phyloP scores from a whole-genome alignment of 1,140 invertebrate species.

The Homalodisca vitripennis region DNA sequence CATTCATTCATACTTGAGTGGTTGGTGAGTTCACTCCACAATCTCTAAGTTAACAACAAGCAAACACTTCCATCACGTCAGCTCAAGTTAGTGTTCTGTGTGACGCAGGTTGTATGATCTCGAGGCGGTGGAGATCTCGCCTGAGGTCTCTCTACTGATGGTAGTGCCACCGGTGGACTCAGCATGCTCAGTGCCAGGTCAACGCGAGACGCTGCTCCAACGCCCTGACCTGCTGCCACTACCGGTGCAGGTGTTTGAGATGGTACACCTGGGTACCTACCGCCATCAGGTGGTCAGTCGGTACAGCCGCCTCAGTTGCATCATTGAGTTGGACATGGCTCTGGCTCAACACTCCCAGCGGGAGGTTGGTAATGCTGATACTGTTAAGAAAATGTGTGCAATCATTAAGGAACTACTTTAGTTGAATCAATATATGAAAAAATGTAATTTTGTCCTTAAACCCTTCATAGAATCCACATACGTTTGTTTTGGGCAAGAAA shows the following conservation, averaged over 20 bases:
- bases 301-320: slow-evolving; percentile 88
- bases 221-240: slow-evolving; percentile 78
- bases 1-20: no score
- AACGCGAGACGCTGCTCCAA: slow-evolving; percentile 76
- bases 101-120: slow-evolving; percentile 83
- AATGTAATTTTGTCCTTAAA: no score
- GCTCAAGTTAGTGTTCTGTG: no score
- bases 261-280: slow-evolving; percentile 90
- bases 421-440: no score
- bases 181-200: slow-evolving; percentile 87
- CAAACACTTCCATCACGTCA: no score
- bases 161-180: slow-evolving; percentile 40
- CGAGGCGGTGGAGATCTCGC: slow-evolving; percentile 94
- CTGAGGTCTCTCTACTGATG: slow-evolving; percentile 57
- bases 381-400: no score
- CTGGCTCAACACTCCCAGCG: slow-evolving; percentile 88
- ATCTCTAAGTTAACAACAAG: no score
- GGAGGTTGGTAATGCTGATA: slow-evolving; percentile 69
- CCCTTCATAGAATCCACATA: no score
- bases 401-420: no score
- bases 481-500: no score
- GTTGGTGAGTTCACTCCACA: no score
- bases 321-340: slow-evolving; percentile 88
- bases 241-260: slow-evolving; percentile 85
- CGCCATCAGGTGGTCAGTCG: slow-evolving; percentile 82